Percentiles rank a stretch among this genome's conserved stretches.
Conservation (phyloP, 2,888 invertebrate species). For the Perizoma flavofasciatum region DNA sequence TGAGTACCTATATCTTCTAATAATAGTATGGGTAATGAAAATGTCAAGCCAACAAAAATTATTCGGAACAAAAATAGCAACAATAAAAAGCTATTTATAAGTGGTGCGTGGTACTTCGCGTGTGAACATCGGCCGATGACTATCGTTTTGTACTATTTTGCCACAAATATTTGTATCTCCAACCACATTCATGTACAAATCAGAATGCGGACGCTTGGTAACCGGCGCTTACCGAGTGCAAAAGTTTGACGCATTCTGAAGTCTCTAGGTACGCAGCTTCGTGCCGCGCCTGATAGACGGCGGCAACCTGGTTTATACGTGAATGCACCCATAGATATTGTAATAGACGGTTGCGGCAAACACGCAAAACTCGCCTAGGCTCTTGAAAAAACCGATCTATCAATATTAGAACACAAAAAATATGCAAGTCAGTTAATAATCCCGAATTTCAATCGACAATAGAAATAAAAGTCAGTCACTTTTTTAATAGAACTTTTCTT, state of each 20-base stretch:
- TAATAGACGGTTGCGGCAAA: constrained; percentile 68
- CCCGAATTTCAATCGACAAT: constrained; percentile 83
- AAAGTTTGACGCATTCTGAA: neutral
- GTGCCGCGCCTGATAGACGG: neutral
- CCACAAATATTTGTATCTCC: constrained; percentile 65
- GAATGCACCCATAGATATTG: constrained; percentile 52
- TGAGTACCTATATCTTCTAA: constrained; percentile 30
- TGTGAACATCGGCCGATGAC: constrained; percentile 68
- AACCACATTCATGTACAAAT: neutral
- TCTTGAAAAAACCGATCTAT: constrained; percentile 81
- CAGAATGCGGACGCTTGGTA: neutral
- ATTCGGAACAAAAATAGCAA: constrained; percentile 50
- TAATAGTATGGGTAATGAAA: constrained; percentile 49
- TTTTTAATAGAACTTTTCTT: constrained; percentile 81
- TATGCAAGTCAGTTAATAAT: constrained; percentile 84
- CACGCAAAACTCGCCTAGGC: constrained; percentile 63
- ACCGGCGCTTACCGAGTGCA: neutral
- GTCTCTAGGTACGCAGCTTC: too few relatives aligned
- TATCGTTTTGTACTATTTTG: constrained; percentile 72
- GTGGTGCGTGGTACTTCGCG: constrained; percentile 59
- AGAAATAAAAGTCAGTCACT: constrained; percentile 83
- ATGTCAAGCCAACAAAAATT: constrained; percentile 56
- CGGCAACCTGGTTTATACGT: constrained; percentile 3
- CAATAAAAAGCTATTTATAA: constrained; percentile 59
- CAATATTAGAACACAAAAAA: constrained; percentile 84